Evolutionary conservation across 2,888 invertebrate genomes (phyloP).

Genomic region (Escarpia spicata): DNA sequence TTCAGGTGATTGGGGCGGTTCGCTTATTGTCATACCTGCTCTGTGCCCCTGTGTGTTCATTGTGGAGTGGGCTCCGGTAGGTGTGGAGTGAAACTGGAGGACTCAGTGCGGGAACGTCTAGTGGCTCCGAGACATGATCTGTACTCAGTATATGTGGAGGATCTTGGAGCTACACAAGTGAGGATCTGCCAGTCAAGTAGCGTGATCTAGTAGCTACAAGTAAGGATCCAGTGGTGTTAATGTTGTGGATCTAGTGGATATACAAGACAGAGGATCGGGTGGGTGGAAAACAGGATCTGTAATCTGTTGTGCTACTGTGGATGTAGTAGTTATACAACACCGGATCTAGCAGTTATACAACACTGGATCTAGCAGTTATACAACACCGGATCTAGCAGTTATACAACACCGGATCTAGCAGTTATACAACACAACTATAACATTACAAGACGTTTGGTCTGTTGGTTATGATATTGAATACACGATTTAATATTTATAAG

Average conservation of each 20-base stretch:
- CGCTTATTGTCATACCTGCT: not conserved
- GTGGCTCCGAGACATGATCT: not conserved
- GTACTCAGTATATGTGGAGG: not conserved
- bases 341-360: not conserved
- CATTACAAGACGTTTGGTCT: no score
- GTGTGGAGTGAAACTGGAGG: not conserved
- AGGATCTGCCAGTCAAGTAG: not conserved
- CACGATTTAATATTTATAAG: no score
- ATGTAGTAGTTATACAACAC: not conserved
- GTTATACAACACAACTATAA: no score
- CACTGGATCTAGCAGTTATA: not conserved
- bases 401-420: no score
- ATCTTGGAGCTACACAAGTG: not conserved
- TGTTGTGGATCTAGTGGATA: not conserved
- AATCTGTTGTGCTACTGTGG: not conserved
- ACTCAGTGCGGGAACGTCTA: not conserved
- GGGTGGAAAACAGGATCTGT: not conserved
- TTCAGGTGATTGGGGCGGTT: constrained; percentile 10
- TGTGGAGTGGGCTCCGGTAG: not conserved
- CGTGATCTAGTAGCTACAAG: not conserved
- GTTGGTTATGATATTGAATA: no score
- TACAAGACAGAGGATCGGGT: not conserved
- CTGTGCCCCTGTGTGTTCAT: not conserved
- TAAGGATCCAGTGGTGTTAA: not conserved
- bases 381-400: no score